Base-by-base conservation (phyloP, 1,140 invertebrate genomes). In the Trichonephila inaurata region DNA sequence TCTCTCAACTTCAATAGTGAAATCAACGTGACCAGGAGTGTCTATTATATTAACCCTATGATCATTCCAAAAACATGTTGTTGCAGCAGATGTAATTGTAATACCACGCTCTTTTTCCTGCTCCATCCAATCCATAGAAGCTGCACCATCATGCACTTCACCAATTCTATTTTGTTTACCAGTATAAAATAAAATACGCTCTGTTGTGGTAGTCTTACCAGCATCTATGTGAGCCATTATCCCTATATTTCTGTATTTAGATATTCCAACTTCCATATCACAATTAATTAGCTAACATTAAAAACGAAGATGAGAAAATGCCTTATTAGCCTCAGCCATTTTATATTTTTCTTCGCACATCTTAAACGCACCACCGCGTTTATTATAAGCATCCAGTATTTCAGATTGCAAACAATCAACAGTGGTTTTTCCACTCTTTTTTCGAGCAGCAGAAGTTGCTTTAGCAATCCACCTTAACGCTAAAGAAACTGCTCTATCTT, bases 21-120 rank as follows among this genome's bases (percentile, higher is more conserved):
- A 72, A 72, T 72, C 99, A 96, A 99, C 97, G 96, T 99, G 99
- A 19, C 99, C 99, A 16, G 99, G 99, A n/a, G 99, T 99, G 96
- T 99, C 99, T 96, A 99, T 99, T 96, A 99, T 99, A 95, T 99
- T 99, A 58, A 99, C 98, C 96, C 99, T 99, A 96, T 98, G 99
- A 96, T 98, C 99, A 96, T 99, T 99, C 99, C 99, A 99, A 89
- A 99, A 96, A 24, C 99, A 98, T 95, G 99, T 99, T 96, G 99
- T 99, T 0, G 96, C 96, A 8, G 96, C 96, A 24, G 96, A 96
- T 66, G 95, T 96, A 95, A 99, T 99, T 95, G 99, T 99, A 96
- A 99, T 99, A 97, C 99, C 99, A 96, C 99, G 98, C 96, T 99
- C 99, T 96, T 99, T 98, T 95, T 99, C 99, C 10, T 99, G 99